A percentile compares a stretch with the other conserved stretches of the same genome.
Evolutionary conservation across 2,113 vertebrate genomes (phyloP).

Genomic region (Aegotheles bennettii): DNA sequence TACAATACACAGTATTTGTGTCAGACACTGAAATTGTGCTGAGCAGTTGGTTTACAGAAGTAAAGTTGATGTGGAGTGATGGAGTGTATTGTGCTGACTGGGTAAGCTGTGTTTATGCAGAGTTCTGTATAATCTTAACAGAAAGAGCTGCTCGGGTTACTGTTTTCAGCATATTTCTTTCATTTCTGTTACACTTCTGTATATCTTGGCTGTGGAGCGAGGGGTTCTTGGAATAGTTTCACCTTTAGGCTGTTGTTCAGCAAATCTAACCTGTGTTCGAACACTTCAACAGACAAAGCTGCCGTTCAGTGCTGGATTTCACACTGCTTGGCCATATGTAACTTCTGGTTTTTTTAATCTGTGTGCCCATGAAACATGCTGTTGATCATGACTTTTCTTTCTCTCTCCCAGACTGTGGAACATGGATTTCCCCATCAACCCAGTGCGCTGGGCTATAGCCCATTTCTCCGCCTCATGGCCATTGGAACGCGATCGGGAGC

Average conservation of each 20-base stretch:
- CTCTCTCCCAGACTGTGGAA: slow-evolving; percentile 86
- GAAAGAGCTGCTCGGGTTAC: not conserved
- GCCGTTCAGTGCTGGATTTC: not conserved
- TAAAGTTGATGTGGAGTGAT: not conserved
- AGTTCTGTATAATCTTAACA: not conserved
- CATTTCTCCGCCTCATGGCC: slow-evolving; percentile 85
- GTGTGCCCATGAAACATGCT: not conserved
- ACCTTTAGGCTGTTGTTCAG: not conserved
- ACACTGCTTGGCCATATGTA: not conserved
- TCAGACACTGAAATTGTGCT: slow-evolving; percentile 1
- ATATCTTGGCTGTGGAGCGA: not conserved
- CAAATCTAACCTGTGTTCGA: not conserved
- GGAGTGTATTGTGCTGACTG: not conserved
- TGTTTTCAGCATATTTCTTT: not conserved
- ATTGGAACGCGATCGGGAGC: slow-evolving; percentile 95
- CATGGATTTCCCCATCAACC: slow-evolving; percentile 98
- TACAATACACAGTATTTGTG: not conserved
- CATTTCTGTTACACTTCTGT: not conserved
- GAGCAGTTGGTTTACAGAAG: not conserved
- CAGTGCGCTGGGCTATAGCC: slow-evolving; percentile 92
- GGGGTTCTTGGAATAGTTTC: not conserved
- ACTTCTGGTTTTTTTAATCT: not conserved
- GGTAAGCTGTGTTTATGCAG: not conserved
- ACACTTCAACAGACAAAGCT: not conserved
- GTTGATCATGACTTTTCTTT: not conserved